Evolutionary conservation across 2,113 vertebrate genomes (phyloP).

Genomic region (Forbesichthys papilliferus): DNA sequence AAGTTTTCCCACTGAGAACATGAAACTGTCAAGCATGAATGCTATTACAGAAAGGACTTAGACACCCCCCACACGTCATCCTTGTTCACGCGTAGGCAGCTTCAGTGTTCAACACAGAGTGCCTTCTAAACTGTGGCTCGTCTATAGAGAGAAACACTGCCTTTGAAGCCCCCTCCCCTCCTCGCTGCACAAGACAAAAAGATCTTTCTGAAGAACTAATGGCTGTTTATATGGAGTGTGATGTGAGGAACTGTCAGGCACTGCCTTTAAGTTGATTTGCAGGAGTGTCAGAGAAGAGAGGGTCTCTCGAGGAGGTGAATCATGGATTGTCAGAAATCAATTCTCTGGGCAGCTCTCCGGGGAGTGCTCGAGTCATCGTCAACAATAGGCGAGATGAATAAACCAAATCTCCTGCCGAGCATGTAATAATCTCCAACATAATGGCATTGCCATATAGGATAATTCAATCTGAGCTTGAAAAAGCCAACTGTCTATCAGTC

Average conservation of each 20-base stretch:
- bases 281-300: conserved; percentile 65
- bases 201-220: conserved; percentile 75
- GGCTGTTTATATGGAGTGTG: conserved; percentile 70
- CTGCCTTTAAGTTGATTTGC: conserved; percentile 78
- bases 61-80: conserved; percentile 21
- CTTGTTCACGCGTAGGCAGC: conserved; percentile 17
- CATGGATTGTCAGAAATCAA: conserved; percentile 79
- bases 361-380: conserved; percentile 66
- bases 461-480: conserved; percentile 65
- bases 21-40: conserved; percentile 17
- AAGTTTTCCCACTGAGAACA: conserved; percentile 2
- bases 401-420: conserved; percentile 69
- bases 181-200: conserved; percentile 65
- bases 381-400: conserved; percentile 74
- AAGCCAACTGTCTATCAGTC: conserved; percentile 65
- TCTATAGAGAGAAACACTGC: conserved; percentile 47
- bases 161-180: conserved; percentile 55
- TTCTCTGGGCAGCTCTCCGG: conserved; percentile 69
- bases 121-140: conserved; percentile 41
- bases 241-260: conserved; percentile 72
- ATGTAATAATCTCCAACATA: conserved; percentile 71
- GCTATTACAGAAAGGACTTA: conserved; percentile 33
- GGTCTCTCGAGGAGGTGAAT: conserved; percentile 68
- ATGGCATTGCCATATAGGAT: conserved; percentile 62
- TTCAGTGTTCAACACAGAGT: conserved; percentile 54